Percentiles rank a stretch among this genome's conserved stretches.
Evolutionary conservation across 1,140 invertebrate genomes (phyloP).

Genomic region (Drosophila sp.): DNA sequence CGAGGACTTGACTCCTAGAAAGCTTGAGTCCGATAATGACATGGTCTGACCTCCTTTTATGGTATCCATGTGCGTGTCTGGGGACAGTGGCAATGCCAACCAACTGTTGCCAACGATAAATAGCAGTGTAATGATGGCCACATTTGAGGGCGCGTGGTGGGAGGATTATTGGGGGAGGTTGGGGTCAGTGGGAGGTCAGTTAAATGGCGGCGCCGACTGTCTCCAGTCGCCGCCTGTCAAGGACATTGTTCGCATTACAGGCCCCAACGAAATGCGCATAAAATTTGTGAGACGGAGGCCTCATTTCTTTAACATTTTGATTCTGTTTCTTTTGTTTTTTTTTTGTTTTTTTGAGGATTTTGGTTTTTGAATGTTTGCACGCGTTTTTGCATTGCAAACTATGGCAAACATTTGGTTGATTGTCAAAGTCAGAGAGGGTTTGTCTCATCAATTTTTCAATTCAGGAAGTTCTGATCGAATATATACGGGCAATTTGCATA

Average conservation of each 20-base stretch:
- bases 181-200: slow-evolving; percentile 11
- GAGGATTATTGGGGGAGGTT: neutral
- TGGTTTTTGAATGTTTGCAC: slow-evolving; percentile 45
- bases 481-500: slow-evolving; percentile 42
- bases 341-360: neutral
- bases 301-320: slow-evolving; percentile 22
- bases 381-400: slow-evolving; percentile 56
- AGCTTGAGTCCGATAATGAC: slow-evolving; percentile 24
- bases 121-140: slow-evolving; percentile 32
- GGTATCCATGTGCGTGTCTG: slow-evolving; percentile 50
- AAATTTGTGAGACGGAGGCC: slow-evolving; percentile 32
- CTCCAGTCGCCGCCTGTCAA: slow-evolving; percentile 55
- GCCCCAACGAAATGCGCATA: slow-evolving; percentile 57
- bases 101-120: slow-evolving; percentile 58
- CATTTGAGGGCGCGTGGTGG: neutral
- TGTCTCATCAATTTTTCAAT: slow-evolving; percentile 25
- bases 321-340: neutral
- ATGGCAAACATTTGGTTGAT: slow-evolving; percentile 52
- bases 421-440: slow-evolving; percentile 45
- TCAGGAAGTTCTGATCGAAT: slow-evolving; percentile 55
- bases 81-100: slow-evolving; percentile 44
- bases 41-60: slow-evolving; percentile 19
- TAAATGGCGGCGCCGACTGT: slow-evolving; percentile 55
- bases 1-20: neutral
- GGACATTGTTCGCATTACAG: slow-evolving; percentile 41